Evolutionary conservation across 1,140 invertebrate genomes (phyloP), one percentile per base, ranked within the genome.

Genomic region (Thaumetopoea pityocampa): DNA sequence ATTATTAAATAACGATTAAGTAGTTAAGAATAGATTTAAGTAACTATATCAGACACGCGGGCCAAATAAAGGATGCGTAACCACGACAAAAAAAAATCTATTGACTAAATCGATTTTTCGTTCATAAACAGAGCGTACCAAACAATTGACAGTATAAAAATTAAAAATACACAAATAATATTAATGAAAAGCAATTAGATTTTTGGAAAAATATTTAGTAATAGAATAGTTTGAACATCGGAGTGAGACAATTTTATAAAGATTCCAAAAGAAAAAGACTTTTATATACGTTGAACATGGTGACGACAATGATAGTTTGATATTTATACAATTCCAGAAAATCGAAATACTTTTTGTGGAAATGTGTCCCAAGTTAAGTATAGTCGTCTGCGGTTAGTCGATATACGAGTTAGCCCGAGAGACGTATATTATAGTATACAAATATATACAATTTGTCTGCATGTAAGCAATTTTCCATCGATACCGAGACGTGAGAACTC

Each of bases 121-220:
- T 48, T 10, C 29, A 46, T n/a, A n/a, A n/a, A n/a, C n/a, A n/a
- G n/a, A n/a, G n/a, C 29, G 55, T 60, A 62, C 59, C 61, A 64
- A 60, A 55, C 56, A 71, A 69, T 63, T 42, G 56, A 53, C 43
- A 68, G 67, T 67, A 76, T 67, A 78, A 76, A 64, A 17, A 10
- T 46, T 30, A 69, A 71, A 61, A 23, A 14, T 69, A 76, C 71
- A 58, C 57, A 74, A 76, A 68, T 63, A 72, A 71, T 72, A 65
- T 69, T 66, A 66, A 54, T 67, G 67, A 40, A 40, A 40, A 41
- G 24, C 22, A 23, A 41, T 32, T 79, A 81, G 77, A 74, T 72
- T 81, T 78, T 81, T 81, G 71, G 77, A 81, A 60, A 73, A 61
- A 74, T 81, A 70, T 81, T 78, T 77, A 76, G 63, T 77, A 80